Percentiles rank a stretch among this genome's conserved stretches.
Evolutionary conservation across 1,140 invertebrate genomes (phyloP).

Genomic region (Gryon sp.): DNA sequence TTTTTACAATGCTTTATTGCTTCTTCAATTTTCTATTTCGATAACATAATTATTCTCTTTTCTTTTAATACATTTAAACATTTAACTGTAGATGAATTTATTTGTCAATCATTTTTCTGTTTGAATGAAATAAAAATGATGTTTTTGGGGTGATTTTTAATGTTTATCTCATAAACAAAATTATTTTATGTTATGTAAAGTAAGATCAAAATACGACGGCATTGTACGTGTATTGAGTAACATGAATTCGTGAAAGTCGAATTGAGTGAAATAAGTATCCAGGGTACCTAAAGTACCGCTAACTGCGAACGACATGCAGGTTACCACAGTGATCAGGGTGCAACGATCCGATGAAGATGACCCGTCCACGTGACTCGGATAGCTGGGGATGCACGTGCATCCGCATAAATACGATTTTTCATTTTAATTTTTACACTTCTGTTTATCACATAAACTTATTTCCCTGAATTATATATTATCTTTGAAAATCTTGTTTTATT

Average conservation of each 20-base stretch:
- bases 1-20: not conserved
- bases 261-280: constrained; percentile 63
- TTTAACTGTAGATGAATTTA: too few species aligned
- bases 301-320: constrained; percentile 74
- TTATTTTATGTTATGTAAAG: constrained; percentile 40
- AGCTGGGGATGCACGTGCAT: constrained; percentile 58
- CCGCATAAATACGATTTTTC: constrained; percentile 47
- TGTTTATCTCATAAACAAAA: too few species aligned
- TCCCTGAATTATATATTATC: not conserved
- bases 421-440: constrained; percentile 25
- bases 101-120: too few species aligned
- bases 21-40: not conserved
- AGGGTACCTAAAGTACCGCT: constrained; percentile 73
- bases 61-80: too few species aligned
- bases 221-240: constrained; percentile 39
- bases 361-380: constrained; percentile 65
- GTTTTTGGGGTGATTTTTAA: too few species aligned
- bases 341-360: constrained; percentile 64
- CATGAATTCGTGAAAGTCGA: constrained; percentile 70
- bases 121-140: too few species aligned
- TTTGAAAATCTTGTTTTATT: too few species aligned
- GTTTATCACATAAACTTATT: constrained; percentile 1
- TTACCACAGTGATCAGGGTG: constrained; percentile 67
- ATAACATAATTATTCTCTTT: not conserved
- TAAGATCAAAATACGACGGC: constrained; percentile 13